phyloP scores from a whole-genome alignment of 92 coral and sea anemone species.

The Zoanthus sociatus region DNA sequence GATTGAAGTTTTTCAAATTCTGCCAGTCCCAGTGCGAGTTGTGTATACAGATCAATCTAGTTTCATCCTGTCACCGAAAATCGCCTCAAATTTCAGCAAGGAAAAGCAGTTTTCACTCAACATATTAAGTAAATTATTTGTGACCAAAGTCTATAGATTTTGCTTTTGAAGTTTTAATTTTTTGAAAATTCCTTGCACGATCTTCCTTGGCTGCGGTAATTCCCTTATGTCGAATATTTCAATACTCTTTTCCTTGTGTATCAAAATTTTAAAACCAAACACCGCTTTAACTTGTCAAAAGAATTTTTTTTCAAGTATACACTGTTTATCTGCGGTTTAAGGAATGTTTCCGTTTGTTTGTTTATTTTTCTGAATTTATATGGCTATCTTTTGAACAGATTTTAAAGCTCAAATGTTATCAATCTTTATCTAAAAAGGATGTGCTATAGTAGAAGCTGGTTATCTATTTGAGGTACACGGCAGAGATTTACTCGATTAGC shows the following conservation, averaged over 20 bases:
- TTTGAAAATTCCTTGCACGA: too few relatives aligned
- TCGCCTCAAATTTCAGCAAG: slow-evolving; percentile 8
- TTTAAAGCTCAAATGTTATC: slow-evolving; percentile 37
- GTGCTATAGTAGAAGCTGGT: background rate
- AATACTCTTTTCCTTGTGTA: background rate
- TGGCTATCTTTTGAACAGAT: slow-evolving; percentile 38
- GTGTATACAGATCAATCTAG: background rate
- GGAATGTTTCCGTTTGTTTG: background rate
- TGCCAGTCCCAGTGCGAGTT: too few relatives aligned
- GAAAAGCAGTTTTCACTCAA: too few relatives aligned
- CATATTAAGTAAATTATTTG: background rate
- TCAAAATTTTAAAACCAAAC: background rate
- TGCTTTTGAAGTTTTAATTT: too few relatives aligned
- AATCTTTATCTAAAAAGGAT: slow-evolving; percentile 1
- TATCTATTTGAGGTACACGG: slow-evolving; percentile 30
- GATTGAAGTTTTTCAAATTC: background rate
- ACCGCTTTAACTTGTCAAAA: background rate
- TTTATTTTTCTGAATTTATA: background rate
- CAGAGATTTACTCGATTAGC: slow-evolving; percentile 27
- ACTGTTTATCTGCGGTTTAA: background rate
- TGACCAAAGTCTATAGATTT: background rate
- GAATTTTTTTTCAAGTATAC: background rate
- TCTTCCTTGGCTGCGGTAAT: background rate
- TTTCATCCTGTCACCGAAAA: background rate
- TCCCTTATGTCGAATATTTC: background rate